A percentile compares a stretch with the other conserved stretches of the same genome.
phyloP scores from a whole-genome alignment of 2,797 vertebrate genomes.

The Peromyscus eremicus region DNA sequence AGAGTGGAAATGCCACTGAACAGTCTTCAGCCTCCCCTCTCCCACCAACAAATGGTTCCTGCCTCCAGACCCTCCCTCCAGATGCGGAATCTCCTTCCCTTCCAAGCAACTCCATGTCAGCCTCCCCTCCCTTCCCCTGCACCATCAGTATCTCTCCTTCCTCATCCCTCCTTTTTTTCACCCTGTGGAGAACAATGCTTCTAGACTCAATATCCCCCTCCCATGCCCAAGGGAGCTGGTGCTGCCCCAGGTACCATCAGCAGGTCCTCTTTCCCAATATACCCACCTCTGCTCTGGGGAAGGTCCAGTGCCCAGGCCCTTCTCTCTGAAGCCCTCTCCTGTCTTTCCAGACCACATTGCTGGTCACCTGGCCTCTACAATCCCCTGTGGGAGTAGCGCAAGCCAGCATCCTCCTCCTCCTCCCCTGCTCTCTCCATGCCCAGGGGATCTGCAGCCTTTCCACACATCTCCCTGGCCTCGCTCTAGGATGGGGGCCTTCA shows the following conservation, averaged over 20 bases:
- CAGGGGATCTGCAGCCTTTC: too few species aligned
- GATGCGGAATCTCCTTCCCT: too few species aligned
- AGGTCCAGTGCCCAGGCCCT: fast-evolving
- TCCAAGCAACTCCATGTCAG: background rate
- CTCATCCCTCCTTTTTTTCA: background rate
- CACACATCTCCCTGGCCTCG: background rate
- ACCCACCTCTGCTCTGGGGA: background rate
- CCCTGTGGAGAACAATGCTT: background rate
- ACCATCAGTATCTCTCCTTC: background rate
- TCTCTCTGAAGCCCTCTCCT: background rate
- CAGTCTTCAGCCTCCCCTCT: background rate
- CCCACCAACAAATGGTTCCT: conserved; percentile 67
- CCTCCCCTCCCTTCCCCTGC: background rate
- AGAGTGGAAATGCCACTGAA: background rate
- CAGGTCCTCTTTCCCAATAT: background rate
- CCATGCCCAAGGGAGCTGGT: background rate
- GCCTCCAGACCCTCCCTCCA: background rate
- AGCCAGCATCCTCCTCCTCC: background rate
- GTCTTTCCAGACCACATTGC: background rate
- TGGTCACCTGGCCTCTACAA: background rate
- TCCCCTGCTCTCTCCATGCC: background rate
- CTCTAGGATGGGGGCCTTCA: background rate
- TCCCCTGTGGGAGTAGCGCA: background rate
- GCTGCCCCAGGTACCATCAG: background rate
- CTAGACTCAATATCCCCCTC: background rate